A percentile compares a stretch with the other conserved stretches of the same genome.
These are phyloP conservation scores for Amphiprion percula DNA, from an alignment of 2,113 vertebrate genomes.

Conservation along the genomic window DNA sequence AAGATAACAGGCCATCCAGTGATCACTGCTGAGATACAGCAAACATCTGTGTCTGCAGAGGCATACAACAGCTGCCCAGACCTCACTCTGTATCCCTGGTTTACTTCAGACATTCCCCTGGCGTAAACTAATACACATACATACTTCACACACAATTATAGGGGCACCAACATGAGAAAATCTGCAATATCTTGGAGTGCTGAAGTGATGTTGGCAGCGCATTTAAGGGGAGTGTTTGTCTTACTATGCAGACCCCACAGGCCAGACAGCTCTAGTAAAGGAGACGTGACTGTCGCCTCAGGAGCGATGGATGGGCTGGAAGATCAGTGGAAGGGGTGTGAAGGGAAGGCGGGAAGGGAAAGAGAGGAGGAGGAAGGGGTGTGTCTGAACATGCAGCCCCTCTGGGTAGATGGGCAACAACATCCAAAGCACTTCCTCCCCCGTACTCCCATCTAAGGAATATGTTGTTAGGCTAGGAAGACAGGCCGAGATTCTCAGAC, in stretches of 20 bases:
- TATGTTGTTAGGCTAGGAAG: slow-evolving; percentile 51
- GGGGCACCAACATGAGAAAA: slow-evolving; percentile 5
- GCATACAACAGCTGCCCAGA: slow-evolving; percentile 29
- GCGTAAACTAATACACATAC: slow-evolving; percentile 35
- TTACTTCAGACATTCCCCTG: slow-evolving; percentile 57
- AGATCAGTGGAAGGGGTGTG: slow-evolving; percentile 68
- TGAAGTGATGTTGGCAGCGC: slow-evolving; percentile 38
- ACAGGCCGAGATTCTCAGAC: slow-evolving; percentile 23
- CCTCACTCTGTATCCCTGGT: slow-evolving; percentile 18
- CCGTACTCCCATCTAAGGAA: slow-evolving; percentile 37
- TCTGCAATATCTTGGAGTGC: slow-evolving; percentile 17
- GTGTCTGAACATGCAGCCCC: slow-evolving; percentile 79
- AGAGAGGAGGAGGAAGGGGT: slow-evolving; percentile 43
- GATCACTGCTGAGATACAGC: slow-evolving; percentile 26
- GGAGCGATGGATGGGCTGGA: slow-evolving; percentile 59
- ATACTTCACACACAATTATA: slow-evolving; percentile 14
- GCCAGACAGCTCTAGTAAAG: slow-evolving; percentile 45
- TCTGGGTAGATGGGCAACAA: slow-evolving; percentile 76
- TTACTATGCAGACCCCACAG: slow-evolving; percentile 46
- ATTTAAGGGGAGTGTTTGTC: slow-evolving; percentile 40
- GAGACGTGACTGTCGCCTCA: slow-evolving; percentile 50
- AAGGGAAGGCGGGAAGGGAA: slow-evolving; percentile 50
- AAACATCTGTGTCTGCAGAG: slow-evolving; percentile 46
- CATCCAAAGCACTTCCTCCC: slow-evolving; percentile 80
- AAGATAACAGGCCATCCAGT: slow-evolving; percentile 5